Evolutionary conservation across 2,113 vertebrate genomes (phyloP), one percentile per base, ranked within the genome.

Genomic region (pig (Sus scrofa)): DNA sequence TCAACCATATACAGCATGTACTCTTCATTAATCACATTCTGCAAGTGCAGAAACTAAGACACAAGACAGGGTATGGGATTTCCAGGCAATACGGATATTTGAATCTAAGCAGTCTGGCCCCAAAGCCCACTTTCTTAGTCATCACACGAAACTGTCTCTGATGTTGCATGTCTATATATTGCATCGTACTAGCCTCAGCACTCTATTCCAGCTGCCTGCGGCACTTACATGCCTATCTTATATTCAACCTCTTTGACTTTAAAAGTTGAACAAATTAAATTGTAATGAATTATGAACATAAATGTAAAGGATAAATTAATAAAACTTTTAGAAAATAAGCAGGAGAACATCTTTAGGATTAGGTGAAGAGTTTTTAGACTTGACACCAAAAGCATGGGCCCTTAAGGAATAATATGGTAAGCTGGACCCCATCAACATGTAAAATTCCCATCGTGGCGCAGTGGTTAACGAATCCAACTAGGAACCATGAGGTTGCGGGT

Each of bases 371-470:
- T 60, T 86, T 86, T 93, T 34, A 86, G 22, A 34, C 27, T 70
- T 70, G 63, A 86, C 34, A 86, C 54, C 83, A 86, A 93, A 93
- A 93, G 19, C 37, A 70, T 37, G 65, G 78, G 34, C 52, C 37
- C 44, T 60, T 86, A 86, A 81, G 73, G 11, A 24, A 88, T 88
- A 92, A 71, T 32, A n/a, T 92, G 10, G 84, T 91, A 74, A 91
- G 39, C 37, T 91, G 20, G 37, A 75, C 12, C 34, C 54, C 58
- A 86, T 82, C 58, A 85, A 34, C 79, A 84, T 34, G 15, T 71
- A 70, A 87, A 88, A 71, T 6, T n/a, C n/a, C n/a, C n/a, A n/a
- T n/a, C n/a, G n/a, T n/a, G n/a, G n/a, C n/a, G n/a, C n/a, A n/a
- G n/a, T n/a, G n/a, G n/a, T n/a, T n/a, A n/a, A n/a, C n/a, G n/a